Evolutionary conservation across 2,113 vertebrate genomes (phyloP).

Genomic region (Petroica traversi): DNA sequence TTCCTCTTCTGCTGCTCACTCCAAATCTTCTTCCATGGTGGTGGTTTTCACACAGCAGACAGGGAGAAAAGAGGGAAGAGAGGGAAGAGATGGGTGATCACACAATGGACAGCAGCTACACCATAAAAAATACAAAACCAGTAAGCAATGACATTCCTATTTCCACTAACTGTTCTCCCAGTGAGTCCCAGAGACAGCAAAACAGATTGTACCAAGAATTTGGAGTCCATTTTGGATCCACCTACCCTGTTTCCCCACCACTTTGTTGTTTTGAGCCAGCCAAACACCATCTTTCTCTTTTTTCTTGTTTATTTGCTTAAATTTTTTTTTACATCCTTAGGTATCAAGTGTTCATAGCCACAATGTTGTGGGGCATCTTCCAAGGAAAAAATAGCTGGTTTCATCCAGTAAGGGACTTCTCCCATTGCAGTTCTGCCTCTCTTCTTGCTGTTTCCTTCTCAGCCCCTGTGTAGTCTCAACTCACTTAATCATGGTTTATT

Average conservation of each 20-base stretch:
- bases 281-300: neutral
- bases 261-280: neutral
- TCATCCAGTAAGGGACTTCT: neutral
- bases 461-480: neutral
- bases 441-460: neutral
- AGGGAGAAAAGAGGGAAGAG: neutral
- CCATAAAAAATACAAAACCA: neutral
- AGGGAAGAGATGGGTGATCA: neutral
- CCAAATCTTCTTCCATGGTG: neutral
- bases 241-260: neutral
- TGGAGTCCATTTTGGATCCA: neutral
- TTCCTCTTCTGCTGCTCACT: neutral
- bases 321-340: neutral
- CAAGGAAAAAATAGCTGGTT: neutral
- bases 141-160: neutral
- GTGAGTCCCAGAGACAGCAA: neutral
- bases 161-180: neutral
- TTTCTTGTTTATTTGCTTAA: neutral
- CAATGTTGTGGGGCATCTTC: neutral
- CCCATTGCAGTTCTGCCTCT: neutral
- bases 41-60: neutral
- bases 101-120: neutral
- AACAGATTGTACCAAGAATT: neutral
- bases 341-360: neutral
- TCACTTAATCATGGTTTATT: neutral